A percentile compares a stretch with the other conserved stretches of the same genome.
phyloP scores from a whole-genome alignment of 1,140 invertebrate species.

The Heliconius congener region DNA sequence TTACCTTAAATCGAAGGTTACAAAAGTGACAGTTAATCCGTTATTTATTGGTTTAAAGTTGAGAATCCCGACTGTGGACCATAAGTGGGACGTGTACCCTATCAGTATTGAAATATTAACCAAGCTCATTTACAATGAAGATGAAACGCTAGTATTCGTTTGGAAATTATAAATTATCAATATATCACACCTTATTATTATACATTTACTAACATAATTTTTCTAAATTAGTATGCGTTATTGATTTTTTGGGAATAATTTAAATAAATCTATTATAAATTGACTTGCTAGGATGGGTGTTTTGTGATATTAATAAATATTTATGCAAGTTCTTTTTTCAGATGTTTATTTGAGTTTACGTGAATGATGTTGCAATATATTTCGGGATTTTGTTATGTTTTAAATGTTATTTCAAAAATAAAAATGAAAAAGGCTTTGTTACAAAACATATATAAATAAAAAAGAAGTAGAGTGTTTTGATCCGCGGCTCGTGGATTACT shows the following conservation, averaged over 20 bases:
- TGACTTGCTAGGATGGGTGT: neutral
- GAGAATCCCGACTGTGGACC: slow-evolving; percentile 30
- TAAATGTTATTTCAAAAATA: no score
- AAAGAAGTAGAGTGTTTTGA: no score
- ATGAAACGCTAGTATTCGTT: slow-evolving; percentile 12
- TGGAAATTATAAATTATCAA: slow-evolving; percentile 18
- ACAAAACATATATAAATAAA: no score
- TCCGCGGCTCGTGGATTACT: no score
- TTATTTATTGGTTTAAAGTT: slow-evolving; percentile 56
- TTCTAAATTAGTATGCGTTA: neutral
- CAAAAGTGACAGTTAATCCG: slow-evolving; percentile 51
- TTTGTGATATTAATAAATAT: neutral
- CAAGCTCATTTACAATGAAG: slow-evolving; percentile 16
- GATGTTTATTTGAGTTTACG: no score
- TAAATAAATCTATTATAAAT: neutral
- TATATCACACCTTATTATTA: slow-evolving; percentile 32
- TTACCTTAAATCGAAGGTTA: slow-evolving; percentile 45
- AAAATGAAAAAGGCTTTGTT: no score
- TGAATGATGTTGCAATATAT: no score
- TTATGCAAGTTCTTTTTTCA: neutral
- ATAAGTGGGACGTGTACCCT: slow-evolving; percentile 39
- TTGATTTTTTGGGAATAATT: slow-evolving; percentile 2
- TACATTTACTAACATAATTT: slow-evolving; percentile 2
- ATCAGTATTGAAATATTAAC: slow-evolving; percentile 50
- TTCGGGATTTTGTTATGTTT: no score